These are phyloP conservation scores for Diogma glabrata DNA, from an alignment of 2,888 invertebrate genomes.

Conservation along the genomic window DNA sequence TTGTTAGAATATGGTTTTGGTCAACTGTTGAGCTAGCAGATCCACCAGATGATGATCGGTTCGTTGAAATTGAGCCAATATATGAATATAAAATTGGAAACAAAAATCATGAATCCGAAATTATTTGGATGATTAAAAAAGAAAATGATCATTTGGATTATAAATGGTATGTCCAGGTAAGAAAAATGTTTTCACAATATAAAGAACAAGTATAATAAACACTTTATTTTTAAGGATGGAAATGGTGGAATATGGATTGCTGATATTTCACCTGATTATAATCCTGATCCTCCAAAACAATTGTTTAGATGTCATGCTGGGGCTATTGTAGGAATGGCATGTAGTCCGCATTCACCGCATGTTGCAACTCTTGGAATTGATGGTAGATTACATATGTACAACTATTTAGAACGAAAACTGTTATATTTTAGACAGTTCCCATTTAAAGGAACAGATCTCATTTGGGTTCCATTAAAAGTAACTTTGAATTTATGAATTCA, in stretches of 20 bases:
- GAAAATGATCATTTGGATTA: constrained; percentile 34
- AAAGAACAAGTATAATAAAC: not conserved
- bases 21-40: constrained; percentile 83
- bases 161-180: constrained; percentile 68
- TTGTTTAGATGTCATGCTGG: constrained; percentile 67
- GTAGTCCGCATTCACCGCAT: constrained; percentile 56
- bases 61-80: constrained; percentile 74
- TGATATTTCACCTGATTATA: constrained; percentile 47
- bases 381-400: constrained; percentile 61
- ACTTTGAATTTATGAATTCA: constrained; percentile 20
- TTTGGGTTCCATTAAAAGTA: constrained; percentile 63
- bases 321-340: constrained; percentile 51
- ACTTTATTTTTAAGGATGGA: constrained; percentile 50
- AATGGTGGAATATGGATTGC: constrained; percentile 72
- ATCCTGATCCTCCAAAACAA: constrained; percentile 35
- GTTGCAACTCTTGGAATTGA: constrained; percentile 61
- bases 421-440: constrained; percentile 50
- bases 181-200: constrained; percentile 17
- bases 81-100: constrained; percentile 60
- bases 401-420: constrained; percentile 47
- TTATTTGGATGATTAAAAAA: constrained; percentile 29
- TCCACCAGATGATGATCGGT: constrained; percentile 65
- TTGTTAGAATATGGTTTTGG: constrained; percentile 78
- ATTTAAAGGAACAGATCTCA: constrained; percentile 42
- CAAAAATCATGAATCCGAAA: constrained; percentile 23